These are phyloP conservation scores for Drosophila kanapiae DNA, from an alignment of 1,140 invertebrate species.

Conservation along the genomic window DNA sequence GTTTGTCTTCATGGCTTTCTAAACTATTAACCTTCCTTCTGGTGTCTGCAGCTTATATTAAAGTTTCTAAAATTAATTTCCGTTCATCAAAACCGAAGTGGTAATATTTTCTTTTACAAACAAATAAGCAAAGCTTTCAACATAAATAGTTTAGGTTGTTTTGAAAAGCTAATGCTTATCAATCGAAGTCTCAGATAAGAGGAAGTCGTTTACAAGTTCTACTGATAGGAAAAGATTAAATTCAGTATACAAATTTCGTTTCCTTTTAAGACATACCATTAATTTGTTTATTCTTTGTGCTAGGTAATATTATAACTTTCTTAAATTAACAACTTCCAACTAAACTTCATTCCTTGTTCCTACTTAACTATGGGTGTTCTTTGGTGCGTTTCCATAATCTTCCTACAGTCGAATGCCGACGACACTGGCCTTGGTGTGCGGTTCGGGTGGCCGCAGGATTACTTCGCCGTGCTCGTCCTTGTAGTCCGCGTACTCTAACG, in stretches of 20 bases:
- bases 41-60: neutral
- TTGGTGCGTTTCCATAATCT: neutral
- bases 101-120: too few relatives aligned
- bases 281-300: neutral
- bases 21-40: neutral
- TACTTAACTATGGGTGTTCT: slow-evolving; percentile 11
- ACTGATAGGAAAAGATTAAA: too few relatives aligned
- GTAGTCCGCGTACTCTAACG: slow-evolving; percentile 55
- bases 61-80: neutral
- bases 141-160: neutral
- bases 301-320: too few relatives aligned
- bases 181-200: neutral
- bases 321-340: neutral
- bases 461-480: slow-evolving; percentile 51
- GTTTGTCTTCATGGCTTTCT: neutral
- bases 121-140: neutral
- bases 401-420: slow-evolving; percentile 70
- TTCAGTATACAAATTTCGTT: neutral
- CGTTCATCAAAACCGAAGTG: too few relatives aligned
- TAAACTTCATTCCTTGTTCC: neutral
- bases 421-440: slow-evolving; percentile 52
- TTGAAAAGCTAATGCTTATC: neutral
- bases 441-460: slow-evolving; percentile 42
- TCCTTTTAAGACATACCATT: neutral
- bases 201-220: neutral